Evolutionary conservation across 2,888 invertebrate species (phyloP).

Genomic region (Tenthredo amoena): DNA sequence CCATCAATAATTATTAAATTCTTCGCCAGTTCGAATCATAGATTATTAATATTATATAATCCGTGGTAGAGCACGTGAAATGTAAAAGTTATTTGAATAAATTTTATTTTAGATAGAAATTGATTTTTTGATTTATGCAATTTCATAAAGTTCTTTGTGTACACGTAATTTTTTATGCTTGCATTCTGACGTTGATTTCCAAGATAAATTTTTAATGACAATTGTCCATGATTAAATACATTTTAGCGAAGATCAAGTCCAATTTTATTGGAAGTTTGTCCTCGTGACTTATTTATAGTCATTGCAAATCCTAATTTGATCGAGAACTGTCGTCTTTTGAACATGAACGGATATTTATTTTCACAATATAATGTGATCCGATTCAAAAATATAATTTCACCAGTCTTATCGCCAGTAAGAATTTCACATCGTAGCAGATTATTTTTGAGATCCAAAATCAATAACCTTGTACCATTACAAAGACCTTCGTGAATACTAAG

Average conservation of each 20-base stretch:
- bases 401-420: slow-evolving; percentile 57
- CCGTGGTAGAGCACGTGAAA: no score
- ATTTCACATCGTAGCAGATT: slow-evolving; percentile 59
- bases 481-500: slow-evolving; percentile 58
- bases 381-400: slow-evolving; percentile 55
- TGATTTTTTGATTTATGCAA: no score
- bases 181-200: no score
- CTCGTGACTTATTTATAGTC: slow-evolving; percentile 60
- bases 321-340: slow-evolving; percentile 58
- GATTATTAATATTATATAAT: no score
- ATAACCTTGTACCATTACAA: slow-evolving; percentile 61
- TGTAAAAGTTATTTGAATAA: no score
- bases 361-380: slow-evolving; percentile 57
- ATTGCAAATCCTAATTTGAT: slow-evolving; percentile 60
- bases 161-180: no score
- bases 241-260: slow-evolving; percentile 56
- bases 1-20: no score
- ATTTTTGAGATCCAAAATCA: slow-evolving; percentile 55
- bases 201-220: no score
- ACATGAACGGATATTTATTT: slow-evolving; percentile 56
- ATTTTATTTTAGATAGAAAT: no score
- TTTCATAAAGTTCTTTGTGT: no score
- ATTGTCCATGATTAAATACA: slow-evolving; percentile 43
- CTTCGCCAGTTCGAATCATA: no score
- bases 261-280: slow-evolving; percentile 57